Base-by-base conservation (phyloP, 2,888 invertebrate species). In the Ferrisia virgata region DNA sequence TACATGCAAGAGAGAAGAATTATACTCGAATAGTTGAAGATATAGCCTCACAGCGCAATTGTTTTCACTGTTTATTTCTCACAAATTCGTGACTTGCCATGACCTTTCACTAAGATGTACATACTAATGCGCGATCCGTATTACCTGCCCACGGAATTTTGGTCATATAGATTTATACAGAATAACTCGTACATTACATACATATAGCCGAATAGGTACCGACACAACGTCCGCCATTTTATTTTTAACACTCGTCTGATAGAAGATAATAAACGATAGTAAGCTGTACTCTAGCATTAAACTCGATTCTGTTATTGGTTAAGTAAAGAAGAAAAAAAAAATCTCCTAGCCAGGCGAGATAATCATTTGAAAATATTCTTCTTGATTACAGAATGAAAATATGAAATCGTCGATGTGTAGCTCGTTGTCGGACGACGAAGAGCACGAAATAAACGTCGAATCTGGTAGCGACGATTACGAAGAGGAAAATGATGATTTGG, bases 381-480 rank as follows among this genome's bases (percentile, higher is more conserved):
- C 11, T 25, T 43, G 39, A 58, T 25, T 82, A 43, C 83, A 83
- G 83, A 83, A 43, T 15, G 83, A 83, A 40, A 83, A 84, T 28
- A 84, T 84, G 69, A 84, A 84, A 40, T 80, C 84, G 33, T 84
- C 84, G 31, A 79, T 84, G 79, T 80, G 84, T 31, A 79, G 80
- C 69, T 80, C 84, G 40, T 53, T 84, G 33, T 84, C 84, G 31
- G 84, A 69, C 80, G 86, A 85, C 76, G 86, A 86, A 53, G 86
- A 86, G 5, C 84, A 85, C 25, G 85, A 86, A 69, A 85, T 86
- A n/a, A 85, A 85, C 76, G 85, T 86, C 36, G 86, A 86, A 31
- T 85, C 85, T 22, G 85, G 79, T 4, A 85, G 85, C 78, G 86
- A 86, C 11, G 85, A 85, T 47, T 85, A 80, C 39, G 85, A 85